A percentile compares a stretch with the other conserved stretches of the same genome.
phyloP scores from a whole-genome alignment of 1,140 invertebrate genomes.

The Calliphora vicina region DNA sequence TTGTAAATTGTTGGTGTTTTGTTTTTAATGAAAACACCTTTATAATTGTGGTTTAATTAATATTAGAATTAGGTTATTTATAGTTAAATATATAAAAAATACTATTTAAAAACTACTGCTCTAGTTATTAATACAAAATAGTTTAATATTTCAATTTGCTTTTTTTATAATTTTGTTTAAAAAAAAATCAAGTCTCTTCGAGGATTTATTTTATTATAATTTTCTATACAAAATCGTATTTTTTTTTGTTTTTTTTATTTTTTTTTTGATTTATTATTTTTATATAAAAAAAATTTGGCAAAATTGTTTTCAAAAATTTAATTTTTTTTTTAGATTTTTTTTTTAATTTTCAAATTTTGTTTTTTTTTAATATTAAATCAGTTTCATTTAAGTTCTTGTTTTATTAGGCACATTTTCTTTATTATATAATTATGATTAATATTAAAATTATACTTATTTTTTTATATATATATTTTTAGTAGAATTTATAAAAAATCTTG shows the following conservation, averaged over 20 bases:
- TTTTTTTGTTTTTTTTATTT: neutral
- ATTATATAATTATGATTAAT: slow-evolving; percentile 13
- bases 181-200: slow-evolving; percentile 13
- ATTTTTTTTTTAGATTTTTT: neutral
- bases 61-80: neutral
- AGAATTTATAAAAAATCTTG: neutral
- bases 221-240: slow-evolving; percentile 17
- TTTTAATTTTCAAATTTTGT: neutral
- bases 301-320: slow-evolving; percentile 18
- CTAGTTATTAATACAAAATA: neutral
- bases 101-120: neutral
- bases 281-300: slow-evolving; percentile 4
- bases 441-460: slow-evolving; percentile 7
- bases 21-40: too few species aligned
- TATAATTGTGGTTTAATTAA: neutral
- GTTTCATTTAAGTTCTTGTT: slow-evolving; percentile 10
- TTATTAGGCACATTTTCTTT: slow-evolving; percentile 24
- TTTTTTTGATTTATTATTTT: neutral
- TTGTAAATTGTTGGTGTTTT: neutral
- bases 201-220: neutral
- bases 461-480: too few species aligned
- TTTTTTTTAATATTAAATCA: slow-evolving; percentile 14
- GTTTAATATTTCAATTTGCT: neutral
- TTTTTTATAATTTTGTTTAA: neutral
- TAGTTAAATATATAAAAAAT: neutral